phyloP scores from a whole-genome alignment of 2,888 invertebrate genomes.

The Flexamia atlantica region DNA sequence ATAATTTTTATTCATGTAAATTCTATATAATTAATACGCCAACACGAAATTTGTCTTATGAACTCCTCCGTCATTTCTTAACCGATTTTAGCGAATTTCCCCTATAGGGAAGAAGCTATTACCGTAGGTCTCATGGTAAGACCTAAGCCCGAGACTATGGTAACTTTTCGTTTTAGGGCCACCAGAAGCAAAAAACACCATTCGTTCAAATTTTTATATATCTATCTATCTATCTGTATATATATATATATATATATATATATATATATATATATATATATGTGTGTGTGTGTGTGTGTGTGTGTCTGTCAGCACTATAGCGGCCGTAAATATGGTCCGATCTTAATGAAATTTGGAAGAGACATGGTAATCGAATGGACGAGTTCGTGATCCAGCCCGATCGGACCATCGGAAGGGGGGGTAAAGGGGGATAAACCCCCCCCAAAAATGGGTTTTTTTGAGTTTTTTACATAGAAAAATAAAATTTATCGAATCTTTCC shows the following conservation, averaged over 20 bases:
- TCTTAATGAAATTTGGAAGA: no score
- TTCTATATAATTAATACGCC: no score
- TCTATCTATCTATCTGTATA: background rate
- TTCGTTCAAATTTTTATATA: background rate
- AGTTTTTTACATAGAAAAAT: no score
- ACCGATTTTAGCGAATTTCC: slow-evolving; percentile 1
- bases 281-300: background rate
- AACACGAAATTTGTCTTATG: no score
- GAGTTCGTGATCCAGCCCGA: no score
- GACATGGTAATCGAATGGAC: no score
- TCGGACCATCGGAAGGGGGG: no score
- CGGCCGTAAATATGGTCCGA: no score
- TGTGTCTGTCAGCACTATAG: background rate
- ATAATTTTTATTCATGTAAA: no score
- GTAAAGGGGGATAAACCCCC: no score
- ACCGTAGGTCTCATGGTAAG: slow-evolving; percentile 1
- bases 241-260: background rate
- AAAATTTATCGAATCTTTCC: no score
- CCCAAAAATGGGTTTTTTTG: no score
- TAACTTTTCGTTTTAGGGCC: background rate
- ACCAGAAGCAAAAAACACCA: background rate
- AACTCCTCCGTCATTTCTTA: background rate
- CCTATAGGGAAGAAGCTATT: slow-evolving; percentile 7
- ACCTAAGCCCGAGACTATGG: background rate
- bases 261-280: slow-evolving; percentile 5